Conservation (phyloP, 2,888 invertebrate genomes). For the Nysson spinosus region DNA sequence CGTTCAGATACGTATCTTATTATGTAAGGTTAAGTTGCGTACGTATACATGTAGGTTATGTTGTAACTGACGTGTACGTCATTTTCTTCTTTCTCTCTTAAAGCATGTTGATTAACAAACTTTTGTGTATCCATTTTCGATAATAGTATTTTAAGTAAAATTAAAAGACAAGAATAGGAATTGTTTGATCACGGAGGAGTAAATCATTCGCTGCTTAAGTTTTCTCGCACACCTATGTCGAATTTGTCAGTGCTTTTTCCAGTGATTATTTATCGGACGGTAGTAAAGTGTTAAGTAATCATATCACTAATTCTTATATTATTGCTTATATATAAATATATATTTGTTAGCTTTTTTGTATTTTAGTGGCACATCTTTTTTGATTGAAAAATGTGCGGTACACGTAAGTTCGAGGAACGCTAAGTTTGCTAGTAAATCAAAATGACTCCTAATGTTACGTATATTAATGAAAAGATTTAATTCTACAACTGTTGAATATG, state of each 20-base stretch:
- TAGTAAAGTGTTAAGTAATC: slow-evolving; percentile 41
- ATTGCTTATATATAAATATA: slow-evolving; percentile 41
- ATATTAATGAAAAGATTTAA: slow-evolving; percentile 28
- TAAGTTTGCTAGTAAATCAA: slow-evolving; percentile 38
- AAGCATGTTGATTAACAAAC: slow-evolving; percentile 3
- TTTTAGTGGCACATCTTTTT: slow-evolving; percentile 44
- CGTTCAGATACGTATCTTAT: too few species aligned
- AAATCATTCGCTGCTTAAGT: too few species aligned
- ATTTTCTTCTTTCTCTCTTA: slow-evolving; percentile 9
- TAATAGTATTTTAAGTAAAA: slow-evolving; percentile 32
- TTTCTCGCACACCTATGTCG: too few species aligned
- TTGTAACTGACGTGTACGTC: too few species aligned
- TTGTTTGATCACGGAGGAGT: too few species aligned
- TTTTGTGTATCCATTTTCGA: slow-evolving; percentile 1
- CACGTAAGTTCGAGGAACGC: slow-evolving; percentile 12
- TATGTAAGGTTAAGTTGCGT: too few species aligned
- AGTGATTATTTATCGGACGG: slow-evolving; percentile 29
- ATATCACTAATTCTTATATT: slow-evolving; percentile 46
- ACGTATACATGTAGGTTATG: too few species aligned
- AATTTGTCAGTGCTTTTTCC: too few species aligned
- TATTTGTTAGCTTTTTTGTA: slow-evolving; percentile 49
- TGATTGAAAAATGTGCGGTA: slow-evolving; percentile 19
- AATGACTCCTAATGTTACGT: slow-evolving; percentile 36
- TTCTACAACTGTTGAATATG: slow-evolving; percentile 40
- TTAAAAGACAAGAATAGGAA: slow-evolving; percentile 12